Evolutionary conservation across 1,140 invertebrate genomes (phyloP).

Genomic region (Drosophila parvula): DNA sequence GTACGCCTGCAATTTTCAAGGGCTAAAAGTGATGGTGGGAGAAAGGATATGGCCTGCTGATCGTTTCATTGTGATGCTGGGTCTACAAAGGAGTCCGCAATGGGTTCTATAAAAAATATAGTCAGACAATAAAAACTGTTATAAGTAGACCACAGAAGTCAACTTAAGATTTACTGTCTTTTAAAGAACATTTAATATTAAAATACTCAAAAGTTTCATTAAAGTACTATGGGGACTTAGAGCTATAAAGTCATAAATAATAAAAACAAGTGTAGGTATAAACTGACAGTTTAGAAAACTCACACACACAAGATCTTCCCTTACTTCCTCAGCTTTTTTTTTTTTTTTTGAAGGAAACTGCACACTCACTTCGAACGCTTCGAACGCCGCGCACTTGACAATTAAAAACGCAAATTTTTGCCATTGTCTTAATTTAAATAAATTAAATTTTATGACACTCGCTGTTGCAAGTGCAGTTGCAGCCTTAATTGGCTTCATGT

Average conservation of each 20-base stretch:
- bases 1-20: conserved; percentile 69
- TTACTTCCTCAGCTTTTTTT: conserved; percentile 21
- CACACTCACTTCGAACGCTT: conserved; percentile 8
- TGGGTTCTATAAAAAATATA: conserved; percentile 8
- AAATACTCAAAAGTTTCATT: not conserved
- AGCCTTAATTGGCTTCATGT: conserved; percentile 78
- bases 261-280: too few relatives aligned
- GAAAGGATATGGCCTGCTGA: conserved; percentile 8
- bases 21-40: conserved; percentile 19
- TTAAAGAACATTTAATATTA: not conserved
- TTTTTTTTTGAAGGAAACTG: not conserved
- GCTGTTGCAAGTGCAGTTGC: conserved; percentile 55
- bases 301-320: too few relatives aligned
- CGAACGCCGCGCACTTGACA: conserved; percentile 39
- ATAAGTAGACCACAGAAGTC: conserved; percentile 1
- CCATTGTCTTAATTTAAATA: conserved; percentile 81
- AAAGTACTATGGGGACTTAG: too few relatives aligned
- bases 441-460: conserved; percentile 81
- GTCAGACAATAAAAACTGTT: not conserved
- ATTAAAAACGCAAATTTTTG: conserved; percentile 82
- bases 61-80: conserved; percentile 18
- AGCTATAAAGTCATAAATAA: not conserved
- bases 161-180: too few relatives aligned
- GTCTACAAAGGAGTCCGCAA: not conserved
- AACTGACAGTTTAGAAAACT: not conserved